A percentile compares a stretch with the other conserved stretches of the same genome.
Conservation (phyloP, 2,797 vertebrate species). For the Australoheros facetus region DNA sequence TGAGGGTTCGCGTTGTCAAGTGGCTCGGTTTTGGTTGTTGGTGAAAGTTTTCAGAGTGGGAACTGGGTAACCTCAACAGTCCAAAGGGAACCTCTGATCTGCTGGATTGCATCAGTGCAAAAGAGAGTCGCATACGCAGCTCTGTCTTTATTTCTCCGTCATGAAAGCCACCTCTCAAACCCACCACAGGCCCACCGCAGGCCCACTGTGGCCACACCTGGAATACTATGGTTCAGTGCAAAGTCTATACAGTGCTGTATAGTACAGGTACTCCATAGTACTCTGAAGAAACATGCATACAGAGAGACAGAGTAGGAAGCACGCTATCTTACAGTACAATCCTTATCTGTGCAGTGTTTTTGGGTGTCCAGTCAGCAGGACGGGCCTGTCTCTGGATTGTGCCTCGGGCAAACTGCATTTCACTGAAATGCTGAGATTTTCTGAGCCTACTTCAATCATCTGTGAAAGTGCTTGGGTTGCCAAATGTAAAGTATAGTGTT, state of each 20-base stretch:
- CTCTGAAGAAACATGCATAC: constrained; percentile 82
- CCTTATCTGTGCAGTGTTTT: constrained; percentile 76
- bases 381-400: constrained; percentile 58
- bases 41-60: constrained; percentile 60
- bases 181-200: constrained; percentile 26
- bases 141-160: constrained; percentile 51
- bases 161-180: constrained; percentile 30
- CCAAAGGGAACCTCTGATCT: constrained; percentile 69
- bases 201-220: constrained; percentile 55
- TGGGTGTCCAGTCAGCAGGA: constrained; percentile 62
- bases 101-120: constrained; percentile 80
- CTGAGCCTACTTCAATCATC: constrained; percentile 24
- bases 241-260: constrained; percentile 82
- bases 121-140: constrained; percentile 62
- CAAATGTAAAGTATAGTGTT: constrained; percentile 33
- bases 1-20: constrained; percentile 68
- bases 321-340: constrained; percentile 81
- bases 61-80: constrained; percentile 55
- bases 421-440: constrained; percentile 61
- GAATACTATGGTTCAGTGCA: constrained; percentile 82
- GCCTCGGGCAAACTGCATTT: constrained; percentile 64
- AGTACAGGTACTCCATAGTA: constrained; percentile 78
- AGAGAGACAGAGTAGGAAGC: constrained; percentile 81
- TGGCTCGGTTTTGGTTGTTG: constrained; percentile 72
- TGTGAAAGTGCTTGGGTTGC: constrained; percentile 34